phyloP scores from a whole-genome alignment of 2,888 invertebrate species.

The Machimus rusticus region DNA sequence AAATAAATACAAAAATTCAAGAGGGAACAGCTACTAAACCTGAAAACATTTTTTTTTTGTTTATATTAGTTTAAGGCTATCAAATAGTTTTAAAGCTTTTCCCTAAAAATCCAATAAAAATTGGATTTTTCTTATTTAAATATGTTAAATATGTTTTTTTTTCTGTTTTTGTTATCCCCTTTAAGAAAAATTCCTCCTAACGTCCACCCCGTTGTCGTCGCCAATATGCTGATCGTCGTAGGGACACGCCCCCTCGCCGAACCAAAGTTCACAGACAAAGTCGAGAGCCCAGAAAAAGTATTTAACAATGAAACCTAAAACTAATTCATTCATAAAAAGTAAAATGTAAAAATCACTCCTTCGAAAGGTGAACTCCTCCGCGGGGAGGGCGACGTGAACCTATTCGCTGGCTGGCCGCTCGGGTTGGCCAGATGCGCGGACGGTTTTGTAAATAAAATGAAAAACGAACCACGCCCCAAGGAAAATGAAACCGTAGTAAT shows the following conservation, averaged over 20 bases:
- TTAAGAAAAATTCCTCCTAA: neutral
- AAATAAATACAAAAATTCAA: neutral
- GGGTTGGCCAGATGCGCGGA: neutral
- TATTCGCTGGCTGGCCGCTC: neutral
- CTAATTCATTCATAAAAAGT: neutral
- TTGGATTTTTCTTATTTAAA: neutral
- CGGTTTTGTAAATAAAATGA: conserved; percentile 12
- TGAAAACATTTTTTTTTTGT: too few relatives aligned
- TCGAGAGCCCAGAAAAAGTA: neutral
- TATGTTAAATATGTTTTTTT: neutral
- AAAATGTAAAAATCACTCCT: neutral
- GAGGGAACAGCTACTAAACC: neutral
- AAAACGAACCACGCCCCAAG: conserved; percentile 69
- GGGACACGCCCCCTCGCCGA: neutral
- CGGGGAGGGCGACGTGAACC: neutral
- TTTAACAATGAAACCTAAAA: neutral
- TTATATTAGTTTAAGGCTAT: neutral
- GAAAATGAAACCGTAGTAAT: conserved; percentile 74
- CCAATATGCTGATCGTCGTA: neutral
- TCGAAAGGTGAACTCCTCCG: neutral
- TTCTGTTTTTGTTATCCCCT: too few relatives aligned
- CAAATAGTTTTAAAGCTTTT: neutral
- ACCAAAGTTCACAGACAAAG: neutral
- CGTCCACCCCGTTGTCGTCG: neutral
- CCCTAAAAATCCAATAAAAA: neutral